phyloP scores from a whole-genome alignment of 1,140 invertebrate species.

The Drosophila fuyamai region DNA sequence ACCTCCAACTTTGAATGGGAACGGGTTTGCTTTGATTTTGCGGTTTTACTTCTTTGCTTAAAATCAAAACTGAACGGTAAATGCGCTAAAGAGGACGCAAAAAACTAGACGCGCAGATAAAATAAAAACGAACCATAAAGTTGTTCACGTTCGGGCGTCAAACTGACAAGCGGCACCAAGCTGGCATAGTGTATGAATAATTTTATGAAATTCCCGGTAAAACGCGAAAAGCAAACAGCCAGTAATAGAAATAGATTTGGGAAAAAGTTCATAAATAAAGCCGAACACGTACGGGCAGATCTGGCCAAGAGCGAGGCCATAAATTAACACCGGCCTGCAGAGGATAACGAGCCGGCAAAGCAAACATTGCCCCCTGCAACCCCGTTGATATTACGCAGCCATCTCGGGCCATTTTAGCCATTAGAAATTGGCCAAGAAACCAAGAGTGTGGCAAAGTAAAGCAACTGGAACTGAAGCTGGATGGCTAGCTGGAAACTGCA shows the following conservation, averaged over 20 bases:
- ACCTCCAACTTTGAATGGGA: conserved; percentile 26
- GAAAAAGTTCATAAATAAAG: conserved; percentile 34
- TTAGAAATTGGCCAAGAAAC: conserved; percentile 79
- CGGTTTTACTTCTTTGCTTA: conserved; percentile 11
- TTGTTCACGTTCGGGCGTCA: conserved; percentile 50
- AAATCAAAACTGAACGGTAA: conserved; percentile 53
- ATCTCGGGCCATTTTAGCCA: conserved; percentile 45
- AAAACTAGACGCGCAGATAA: conserved; percentile 9
- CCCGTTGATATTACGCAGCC: conserved; percentile 54
- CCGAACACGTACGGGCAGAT: conserved; percentile 4
- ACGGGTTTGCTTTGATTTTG: conserved; percentile 42
- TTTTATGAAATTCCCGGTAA: conserved; percentile 26
- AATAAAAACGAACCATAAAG: conserved; percentile 42
- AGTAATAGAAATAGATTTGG: conserved; percentile 18
- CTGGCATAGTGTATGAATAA: conserved; percentile 50
- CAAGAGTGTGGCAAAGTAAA: conserved; percentile 57
- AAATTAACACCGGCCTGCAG: conserved; percentile 60
- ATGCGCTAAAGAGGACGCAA: conserved; percentile 10
- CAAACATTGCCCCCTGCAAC: conserved; percentile 43
- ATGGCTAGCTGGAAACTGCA: conserved; percentile 20
- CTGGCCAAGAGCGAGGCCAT: conserved; percentile 49
- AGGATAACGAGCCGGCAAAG: conserved; percentile 46
- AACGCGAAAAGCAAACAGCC: conserved; percentile 20
- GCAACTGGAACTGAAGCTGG: conserved; percentile 29
- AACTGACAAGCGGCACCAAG: conserved; percentile 52